phyloP scores from a whole-genome alignment of 2,113 vertebrate species.

The Daphoenositta chrysoptera region DNA sequence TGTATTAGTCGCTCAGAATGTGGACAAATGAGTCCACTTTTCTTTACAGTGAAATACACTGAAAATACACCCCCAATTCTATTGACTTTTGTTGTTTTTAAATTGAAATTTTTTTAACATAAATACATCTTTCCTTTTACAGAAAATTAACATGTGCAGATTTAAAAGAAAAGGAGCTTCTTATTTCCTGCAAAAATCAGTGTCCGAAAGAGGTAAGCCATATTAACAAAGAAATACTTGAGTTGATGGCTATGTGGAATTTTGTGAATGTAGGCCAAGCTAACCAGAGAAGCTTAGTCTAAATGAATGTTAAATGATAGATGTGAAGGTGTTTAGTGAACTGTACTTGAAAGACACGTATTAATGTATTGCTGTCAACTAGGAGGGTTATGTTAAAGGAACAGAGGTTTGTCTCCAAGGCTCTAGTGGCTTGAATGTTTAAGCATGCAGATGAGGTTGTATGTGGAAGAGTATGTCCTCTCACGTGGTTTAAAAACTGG shows the following conservation, averaged over 20 bases:
- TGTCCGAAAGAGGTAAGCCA: constrained; percentile 90
- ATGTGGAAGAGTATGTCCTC: background rate
- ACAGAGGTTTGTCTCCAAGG: background rate
- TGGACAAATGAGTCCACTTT: background rate
- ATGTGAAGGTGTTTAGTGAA: background rate
- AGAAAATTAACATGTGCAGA: constrained; percentile 83
- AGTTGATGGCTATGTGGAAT: background rate
- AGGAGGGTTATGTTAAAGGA: background rate
- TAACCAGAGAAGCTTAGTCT: background rate
- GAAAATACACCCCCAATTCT: background rate
- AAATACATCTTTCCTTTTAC: background rate
- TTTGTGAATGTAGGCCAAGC: background rate
- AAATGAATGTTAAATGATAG: background rate
- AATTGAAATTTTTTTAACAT: background rate
- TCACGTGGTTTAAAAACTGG: background rate
- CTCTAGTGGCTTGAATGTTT: background rate
- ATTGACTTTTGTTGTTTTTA: background rate
- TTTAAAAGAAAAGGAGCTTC: constrained; percentile 70
- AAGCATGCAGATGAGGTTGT: background rate
- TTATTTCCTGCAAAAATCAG: constrained; percentile 92
- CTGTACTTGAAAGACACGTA: background rate
- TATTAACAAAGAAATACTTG: background rate
- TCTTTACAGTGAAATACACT: background rate
- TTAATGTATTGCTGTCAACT: background rate
- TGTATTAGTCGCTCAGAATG: background rate